These are phyloP conservation scores for Mesorhabditis sp. DNA, from an alignment of 2,888 invertebrate genomes.

Conservation along the genomic window DNA sequence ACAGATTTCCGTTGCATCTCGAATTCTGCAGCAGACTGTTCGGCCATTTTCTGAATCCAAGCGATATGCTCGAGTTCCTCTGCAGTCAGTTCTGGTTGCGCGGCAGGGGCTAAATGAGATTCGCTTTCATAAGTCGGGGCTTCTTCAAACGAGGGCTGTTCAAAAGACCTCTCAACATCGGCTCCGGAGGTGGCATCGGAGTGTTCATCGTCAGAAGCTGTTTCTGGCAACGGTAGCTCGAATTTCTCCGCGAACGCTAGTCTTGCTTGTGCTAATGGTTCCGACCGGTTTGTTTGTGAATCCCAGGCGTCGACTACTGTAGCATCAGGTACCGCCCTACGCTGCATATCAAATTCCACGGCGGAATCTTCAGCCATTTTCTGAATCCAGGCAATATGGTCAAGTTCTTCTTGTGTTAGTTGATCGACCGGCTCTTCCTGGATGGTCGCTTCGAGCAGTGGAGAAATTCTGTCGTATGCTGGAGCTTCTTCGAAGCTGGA, in stretches of 20 bases:
- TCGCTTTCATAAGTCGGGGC: background rate
- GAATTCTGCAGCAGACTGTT: slow-evolving; percentile 24
- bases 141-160: slow-evolving; percentile 9
- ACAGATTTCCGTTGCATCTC: background rate
- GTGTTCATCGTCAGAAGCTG: slow-evolving; percentile 13
- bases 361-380: slow-evolving; percentile 26
- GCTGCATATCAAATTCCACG: slow-evolving; percentile 17
- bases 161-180: slow-evolving; percentile 19
- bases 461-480: background rate
- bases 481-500: background rate
- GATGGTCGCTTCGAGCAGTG: background rate
- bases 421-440: slow-evolving; percentile 9
- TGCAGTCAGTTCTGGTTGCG: slow-evolving; percentile 9
- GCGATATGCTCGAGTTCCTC: slow-evolving; percentile 24
- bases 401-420: slow-evolving; percentile 28
- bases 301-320: background rate
- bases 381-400: slow-evolving; percentile 27
- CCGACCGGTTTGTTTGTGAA: background rate
- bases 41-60: slow-evolving; percentile 15
- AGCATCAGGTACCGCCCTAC: background rate
- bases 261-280: slow-evolving; percentile 16
- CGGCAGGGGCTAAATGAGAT: too few species aligned
- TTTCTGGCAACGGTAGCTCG: slow-evolving; percentile 5
- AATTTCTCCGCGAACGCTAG: slow-evolving; percentile 23
- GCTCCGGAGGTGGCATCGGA: slow-evolving; percentile 26